These are phyloP conservation scores for Pseudolaguvia tuberculata DNA, from an alignment of 2,113 vertebrate species.

Conservation along the genomic window DNA sequence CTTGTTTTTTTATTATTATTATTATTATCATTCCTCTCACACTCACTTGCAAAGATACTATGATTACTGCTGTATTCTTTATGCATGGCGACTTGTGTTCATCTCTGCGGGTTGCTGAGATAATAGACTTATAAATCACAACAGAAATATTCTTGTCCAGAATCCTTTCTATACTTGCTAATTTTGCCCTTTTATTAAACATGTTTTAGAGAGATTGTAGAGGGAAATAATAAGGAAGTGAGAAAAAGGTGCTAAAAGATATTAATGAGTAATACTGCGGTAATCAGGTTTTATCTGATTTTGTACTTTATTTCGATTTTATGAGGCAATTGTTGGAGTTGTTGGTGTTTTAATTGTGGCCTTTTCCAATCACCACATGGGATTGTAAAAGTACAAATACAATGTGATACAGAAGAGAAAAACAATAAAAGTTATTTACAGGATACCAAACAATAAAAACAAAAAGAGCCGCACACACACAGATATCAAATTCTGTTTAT, in stretches of 20 bases:
- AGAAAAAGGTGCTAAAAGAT: constrained; percentile 18
- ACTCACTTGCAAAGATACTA: constrained; percentile 27
- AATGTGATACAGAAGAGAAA: not conserved
- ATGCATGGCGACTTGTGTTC: constrained; percentile 60
- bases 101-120: constrained; percentile 58
- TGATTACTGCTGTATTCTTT: constrained; percentile 34
- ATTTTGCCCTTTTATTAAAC: constrained; percentile 29
- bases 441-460: not conserved
- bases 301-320: constrained; percentile 13
- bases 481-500: not conserved
- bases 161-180: constrained; percentile 15
- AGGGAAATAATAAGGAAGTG: not conserved
- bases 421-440: not conserved
- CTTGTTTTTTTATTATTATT: constrained; percentile 44
- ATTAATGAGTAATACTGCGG: constrained; percentile 23
- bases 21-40: not conserved
- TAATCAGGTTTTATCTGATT: constrained; percentile 17
- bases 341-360: not conserved
- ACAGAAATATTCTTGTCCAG: constrained; percentile 42
- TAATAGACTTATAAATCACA: constrained; percentile 68
- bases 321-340: not conserved
- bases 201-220: not conserved
- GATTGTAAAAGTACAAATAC: not conserved
- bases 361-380: constrained; percentile 2
- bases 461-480: too few species aligned